Base-by-base conservation (phyloP, 2,888 invertebrate species). In the Drosophila dives region DNA sequence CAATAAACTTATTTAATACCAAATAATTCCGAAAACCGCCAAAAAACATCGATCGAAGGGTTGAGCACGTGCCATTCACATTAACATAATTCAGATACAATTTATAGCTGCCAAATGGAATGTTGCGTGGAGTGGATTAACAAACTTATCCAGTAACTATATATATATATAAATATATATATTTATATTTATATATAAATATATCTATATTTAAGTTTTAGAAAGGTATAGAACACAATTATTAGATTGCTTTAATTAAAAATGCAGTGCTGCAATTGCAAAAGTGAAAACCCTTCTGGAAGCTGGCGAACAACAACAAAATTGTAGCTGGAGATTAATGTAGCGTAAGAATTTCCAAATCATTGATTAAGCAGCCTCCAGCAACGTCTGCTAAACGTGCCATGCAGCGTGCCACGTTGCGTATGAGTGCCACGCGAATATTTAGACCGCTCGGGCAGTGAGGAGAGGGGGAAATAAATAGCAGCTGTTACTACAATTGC, bases 301-400 rank as follows among this genome's bases (percentile, higher is more conserved):
- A 64, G 38, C 36, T 33, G 45, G 29, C 54, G 38, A n/a, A 55
- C 54, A 53, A 42, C 48, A 55, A 42, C 48, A 55, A 20, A 54
- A 50, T 33, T 68, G 65, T 71, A 65, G 81, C 77, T 67, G 76
- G 73, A 81, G 84, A 84, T 86, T 84, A 86, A 86, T 86, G 86
- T 89, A 89, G 80, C 77, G 84, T 80, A 89, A 86, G 74, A 79
- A 87, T 88, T 86, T 86, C 90, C 86, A 63, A 86, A 89, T 86
- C 86, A 86, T 86, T 86, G 90, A 90, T 86, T 86, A 84, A 63
- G 71, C 76, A 61, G 71, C 80, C 54, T 61, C 66, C 70, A 54
- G 56, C 34, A 42, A 53, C 40, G 49, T 38, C 38, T 55, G 54
- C 53, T n/a, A 40, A 55, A 40, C 23, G 8, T 23, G 23, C 61